These are phyloP conservation scores for Melanotaenia maccullochi DNA, from an alignment of 2,797 vertebrate genomes.

Conservation along the genomic window DNA sequence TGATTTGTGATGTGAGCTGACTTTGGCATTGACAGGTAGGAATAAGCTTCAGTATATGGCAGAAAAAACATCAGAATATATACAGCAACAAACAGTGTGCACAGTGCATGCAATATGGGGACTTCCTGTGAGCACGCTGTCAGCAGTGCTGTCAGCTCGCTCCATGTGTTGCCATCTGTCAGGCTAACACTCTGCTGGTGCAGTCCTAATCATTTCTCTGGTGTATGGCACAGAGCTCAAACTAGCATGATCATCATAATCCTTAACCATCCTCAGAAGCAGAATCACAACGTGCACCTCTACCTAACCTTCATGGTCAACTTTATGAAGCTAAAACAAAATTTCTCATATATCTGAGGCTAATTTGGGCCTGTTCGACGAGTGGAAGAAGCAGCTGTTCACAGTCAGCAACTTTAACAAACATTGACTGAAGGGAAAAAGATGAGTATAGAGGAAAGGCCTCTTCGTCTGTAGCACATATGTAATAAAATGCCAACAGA, in stretches of 20 bases:
- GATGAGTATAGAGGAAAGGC: conserved; percentile 56
- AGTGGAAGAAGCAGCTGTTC: conserved; percentile 39
- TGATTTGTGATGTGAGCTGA: conserved; percentile 48
- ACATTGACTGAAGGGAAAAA: conserved; percentile 63
- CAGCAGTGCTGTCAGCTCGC: conserved; percentile 76
- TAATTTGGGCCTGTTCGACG: conserved; percentile 16
- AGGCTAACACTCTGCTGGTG: conserved; percentile 70
- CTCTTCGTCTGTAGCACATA: conserved; percentile 56
- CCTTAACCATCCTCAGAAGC: conserved; percentile 61
- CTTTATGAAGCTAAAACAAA: conserved; percentile 37
- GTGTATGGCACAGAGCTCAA: conserved; percentile 63
- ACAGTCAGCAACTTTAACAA: conserved; percentile 73
- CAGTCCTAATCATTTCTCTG: conserved; percentile 72
- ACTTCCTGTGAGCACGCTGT: conserved; percentile 71
- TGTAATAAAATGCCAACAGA: conserved; percentile 76
- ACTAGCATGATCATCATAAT: conserved; percentile 76
- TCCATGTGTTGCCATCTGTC: conserved; percentile 79
- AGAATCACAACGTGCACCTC: conserved; percentile 55
- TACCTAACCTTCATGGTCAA: conserved; percentile 68
- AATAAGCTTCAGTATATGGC: conserved; percentile 54
- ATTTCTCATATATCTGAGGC: conserved; percentile 46
- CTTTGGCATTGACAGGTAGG: conserved; percentile 48
- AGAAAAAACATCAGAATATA: conserved; percentile 65
- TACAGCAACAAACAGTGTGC: conserved; percentile 64
- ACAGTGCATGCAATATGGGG: conserved; percentile 61